Conservation (phyloP, 2,797 vertebrate species). For the Scolopax bukidnonensis region DNA sequence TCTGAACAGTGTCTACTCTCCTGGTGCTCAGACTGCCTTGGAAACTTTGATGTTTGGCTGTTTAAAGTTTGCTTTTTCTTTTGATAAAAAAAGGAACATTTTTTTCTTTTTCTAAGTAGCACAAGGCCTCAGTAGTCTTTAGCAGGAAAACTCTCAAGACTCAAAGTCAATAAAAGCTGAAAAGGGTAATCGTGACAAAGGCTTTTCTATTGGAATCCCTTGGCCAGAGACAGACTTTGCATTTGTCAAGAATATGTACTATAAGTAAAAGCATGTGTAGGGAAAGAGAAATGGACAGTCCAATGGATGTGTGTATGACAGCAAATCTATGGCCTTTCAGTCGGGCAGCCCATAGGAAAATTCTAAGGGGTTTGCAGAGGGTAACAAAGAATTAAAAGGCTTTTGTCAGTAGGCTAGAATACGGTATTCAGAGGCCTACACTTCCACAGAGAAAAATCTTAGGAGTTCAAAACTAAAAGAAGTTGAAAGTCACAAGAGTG, state of each 20-base stretch:
- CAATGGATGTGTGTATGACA: background rate
- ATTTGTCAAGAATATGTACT: background rate
- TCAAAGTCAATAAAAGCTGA: constrained; percentile 26
- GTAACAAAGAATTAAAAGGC: background rate
- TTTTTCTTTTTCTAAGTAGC: background rate
- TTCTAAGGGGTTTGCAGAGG: background rate
- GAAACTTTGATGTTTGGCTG: background rate
- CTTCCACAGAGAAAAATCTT: background rate
- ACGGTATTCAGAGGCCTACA: background rate
- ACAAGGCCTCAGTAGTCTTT: background rate
- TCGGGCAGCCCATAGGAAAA: background rate
- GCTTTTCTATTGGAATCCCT: background rate
- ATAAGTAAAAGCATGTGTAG: background rate
- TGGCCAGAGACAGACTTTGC: background rate
- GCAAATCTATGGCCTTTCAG: background rate
- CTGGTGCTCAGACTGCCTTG: background rate
- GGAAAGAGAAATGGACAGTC: background rate
- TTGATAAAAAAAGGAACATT: background rate
- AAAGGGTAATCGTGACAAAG: background rate
- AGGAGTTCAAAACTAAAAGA: background rate
- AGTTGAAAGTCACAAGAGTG: background rate
- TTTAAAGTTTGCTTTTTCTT: background rate
- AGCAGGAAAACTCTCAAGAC: constrained; percentile 16
- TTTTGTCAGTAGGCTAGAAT: background rate
- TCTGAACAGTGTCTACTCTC: background rate